Conservation (phyloP, 2,888 invertebrate species). For the Nezara viridula region DNA sequence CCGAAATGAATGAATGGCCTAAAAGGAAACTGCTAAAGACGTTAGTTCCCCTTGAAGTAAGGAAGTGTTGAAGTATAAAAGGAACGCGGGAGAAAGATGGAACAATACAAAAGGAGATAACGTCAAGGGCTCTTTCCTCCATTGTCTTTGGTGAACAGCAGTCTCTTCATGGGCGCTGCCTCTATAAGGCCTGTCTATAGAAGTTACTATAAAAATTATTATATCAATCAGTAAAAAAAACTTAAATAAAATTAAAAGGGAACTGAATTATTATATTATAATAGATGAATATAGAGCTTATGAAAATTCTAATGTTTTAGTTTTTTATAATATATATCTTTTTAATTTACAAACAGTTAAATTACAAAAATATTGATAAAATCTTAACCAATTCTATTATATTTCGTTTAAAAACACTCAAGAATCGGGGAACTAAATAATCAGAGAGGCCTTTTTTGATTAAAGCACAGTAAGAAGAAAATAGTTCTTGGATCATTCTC, state of each 20-base stretch:
- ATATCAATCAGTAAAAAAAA: not conserved
- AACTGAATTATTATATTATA: too few species aligned
- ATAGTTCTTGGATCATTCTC: too few species aligned
- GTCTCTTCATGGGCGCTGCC: not conserved
- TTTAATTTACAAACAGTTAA: too few species aligned
- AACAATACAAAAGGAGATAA: conserved; percentile 12
- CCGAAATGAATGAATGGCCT: too few species aligned
- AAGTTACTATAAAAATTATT: not conserved
- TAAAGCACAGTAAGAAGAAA: too few species aligned
- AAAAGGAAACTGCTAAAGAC: not conserved
- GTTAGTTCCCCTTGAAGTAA: conserved; percentile 4
- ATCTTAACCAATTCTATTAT: too few species aligned
- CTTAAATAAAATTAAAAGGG: not conserved
- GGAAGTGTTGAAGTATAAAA: conserved; percentile 16
- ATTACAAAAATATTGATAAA: too few species aligned
- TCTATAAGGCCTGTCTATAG: not conserved
- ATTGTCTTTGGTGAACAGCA: not conserved
- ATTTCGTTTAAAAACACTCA: too few species aligned
- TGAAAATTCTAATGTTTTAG: too few species aligned
- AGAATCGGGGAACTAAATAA: too few species aligned
- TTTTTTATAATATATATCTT: too few species aligned
- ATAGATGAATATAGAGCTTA: not conserved
- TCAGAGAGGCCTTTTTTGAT: too few species aligned
- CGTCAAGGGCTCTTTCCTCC: not conserved
- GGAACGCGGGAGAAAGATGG: not conserved